These are phyloP conservation scores for Pogona vitticeps DNA, from an alignment of 2,113 vertebrate genomes.

Conservation along the genomic window DNA sequence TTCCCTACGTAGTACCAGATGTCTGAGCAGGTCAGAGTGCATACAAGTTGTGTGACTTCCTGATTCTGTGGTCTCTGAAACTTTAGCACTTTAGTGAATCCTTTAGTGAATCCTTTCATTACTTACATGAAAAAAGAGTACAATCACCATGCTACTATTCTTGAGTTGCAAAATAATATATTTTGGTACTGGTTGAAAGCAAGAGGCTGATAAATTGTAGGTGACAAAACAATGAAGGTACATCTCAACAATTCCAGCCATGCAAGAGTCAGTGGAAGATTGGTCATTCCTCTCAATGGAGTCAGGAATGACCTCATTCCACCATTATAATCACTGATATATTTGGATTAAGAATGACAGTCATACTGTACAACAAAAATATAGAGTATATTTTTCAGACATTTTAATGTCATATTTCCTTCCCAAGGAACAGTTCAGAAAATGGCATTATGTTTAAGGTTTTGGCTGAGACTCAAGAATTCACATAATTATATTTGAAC, in stretches of 20 bases:
- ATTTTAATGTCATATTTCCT: conserved; percentile 31
- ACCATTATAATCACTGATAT: conserved; percentile 3
- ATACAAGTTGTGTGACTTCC: too few relatives aligned
- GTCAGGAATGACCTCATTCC: neutral
- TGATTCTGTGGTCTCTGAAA: too few relatives aligned
- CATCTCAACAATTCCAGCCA: neutral
- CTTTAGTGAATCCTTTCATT: neutral
- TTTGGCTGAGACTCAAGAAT: conserved; percentile 26
- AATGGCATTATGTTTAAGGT: conserved; percentile 8
- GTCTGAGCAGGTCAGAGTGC: too few relatives aligned
- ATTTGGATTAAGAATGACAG: neutral
- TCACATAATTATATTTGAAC: conserved; percentile 36
- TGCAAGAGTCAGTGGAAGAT: neutral
- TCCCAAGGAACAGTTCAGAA: conserved; percentile 32
- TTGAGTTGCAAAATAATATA: neutral
- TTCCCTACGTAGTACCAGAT: too few relatives aligned
- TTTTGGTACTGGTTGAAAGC: neutral
- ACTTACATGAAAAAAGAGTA: neutral
- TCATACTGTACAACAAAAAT: conserved; percentile 14
- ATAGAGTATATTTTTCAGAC: conserved; percentile 9
- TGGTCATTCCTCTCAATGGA: neutral
- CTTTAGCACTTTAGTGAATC: too few relatives aligned
- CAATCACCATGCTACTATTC: neutral
- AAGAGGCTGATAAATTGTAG: neutral
- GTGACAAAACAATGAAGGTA: neutral